Percentiles rank a stretch among this genome's conserved stretches.
Conservation (phyloP, 2,888 invertebrate genomes). For the Spisula solida region DNA sequence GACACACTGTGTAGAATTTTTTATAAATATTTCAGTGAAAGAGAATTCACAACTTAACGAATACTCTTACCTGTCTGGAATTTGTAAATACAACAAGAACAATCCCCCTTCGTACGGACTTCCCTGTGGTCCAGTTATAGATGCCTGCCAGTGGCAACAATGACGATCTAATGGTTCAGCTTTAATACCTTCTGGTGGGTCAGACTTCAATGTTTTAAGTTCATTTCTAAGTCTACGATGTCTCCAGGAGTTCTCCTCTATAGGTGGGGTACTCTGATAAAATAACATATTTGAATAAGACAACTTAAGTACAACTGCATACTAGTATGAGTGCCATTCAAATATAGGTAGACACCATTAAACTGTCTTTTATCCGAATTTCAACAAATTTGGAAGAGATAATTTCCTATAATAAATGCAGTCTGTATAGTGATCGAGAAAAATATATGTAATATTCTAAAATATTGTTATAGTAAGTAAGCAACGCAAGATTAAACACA, state of each 20-base stretch:
- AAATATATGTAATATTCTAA: no score
- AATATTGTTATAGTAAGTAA: no score
- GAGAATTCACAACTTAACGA: no score
- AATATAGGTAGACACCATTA: no score
- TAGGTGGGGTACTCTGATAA: slow-evolving; percentile 87
- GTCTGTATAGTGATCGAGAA: no score
- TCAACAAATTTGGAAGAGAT: no score
- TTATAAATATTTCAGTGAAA: no score
- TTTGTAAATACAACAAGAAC: slow-evolving; percentile 96
- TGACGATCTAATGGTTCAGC: slow-evolving; percentile 93
- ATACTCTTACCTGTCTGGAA: slow-evolving; percentile 89
- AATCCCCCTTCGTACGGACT: slow-evolving; percentile 98
- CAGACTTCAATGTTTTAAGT: slow-evolving; percentile 89
- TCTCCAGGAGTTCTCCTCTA: slow-evolving; percentile 93
- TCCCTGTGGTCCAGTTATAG: slow-evolving; percentile 95
- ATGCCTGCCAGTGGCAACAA: slow-evolving; percentile 97
- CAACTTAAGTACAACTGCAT: background rate
- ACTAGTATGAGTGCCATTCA: background rate
- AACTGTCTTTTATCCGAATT: no score
- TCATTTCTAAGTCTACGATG: slow-evolving; percentile 94
- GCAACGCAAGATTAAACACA: no score
- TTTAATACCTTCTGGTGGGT: slow-evolving; percentile 95
- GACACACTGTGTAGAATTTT: no score
- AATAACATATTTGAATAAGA: background rate
- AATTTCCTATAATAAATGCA: no score